Conservation (phyloP, 1,140 invertebrate species). For the Papilio helenus region DNA sequence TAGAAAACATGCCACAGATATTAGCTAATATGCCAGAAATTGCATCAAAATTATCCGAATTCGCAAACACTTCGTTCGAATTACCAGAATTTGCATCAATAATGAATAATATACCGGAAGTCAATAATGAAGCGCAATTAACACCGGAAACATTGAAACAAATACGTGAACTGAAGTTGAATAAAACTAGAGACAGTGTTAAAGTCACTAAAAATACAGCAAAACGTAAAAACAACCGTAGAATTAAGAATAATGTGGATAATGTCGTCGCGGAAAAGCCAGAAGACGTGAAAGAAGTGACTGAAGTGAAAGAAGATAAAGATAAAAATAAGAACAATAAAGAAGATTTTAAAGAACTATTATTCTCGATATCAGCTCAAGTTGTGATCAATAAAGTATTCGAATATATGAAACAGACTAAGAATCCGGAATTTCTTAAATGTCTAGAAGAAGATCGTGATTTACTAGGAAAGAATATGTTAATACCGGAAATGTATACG, state of each 20-base stretch:
- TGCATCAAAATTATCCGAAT: constrained; percentile 70
- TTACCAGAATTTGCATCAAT: constrained; percentile 74
- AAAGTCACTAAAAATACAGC: constrained; percentile 77
- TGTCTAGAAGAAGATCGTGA: constrained; percentile 65
- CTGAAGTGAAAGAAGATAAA: constrained; percentile 68
- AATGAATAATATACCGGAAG: constrained; percentile 69
- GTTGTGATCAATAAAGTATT: constrained; percentile 74
- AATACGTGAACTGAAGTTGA: constrained; percentile 73
- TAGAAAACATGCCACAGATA: constrained; percentile 78
- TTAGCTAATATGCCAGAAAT: constrained; percentile 77
- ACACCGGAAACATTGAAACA: constrained; percentile 78
- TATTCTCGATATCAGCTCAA: constrained; percentile 72
- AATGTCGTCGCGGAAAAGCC: constrained; percentile 58
- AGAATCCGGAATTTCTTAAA: constrained; percentile 64
- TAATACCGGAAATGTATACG: constrained; percentile 64
- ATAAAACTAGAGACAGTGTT: constrained; percentile 66
- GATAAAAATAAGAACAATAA: constrained; percentile 67
- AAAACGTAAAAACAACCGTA: constrained; percentile 71
- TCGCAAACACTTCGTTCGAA: constrained; percentile 69
- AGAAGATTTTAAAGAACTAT: constrained; percentile 69
- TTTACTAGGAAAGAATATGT: constrained; percentile 57
- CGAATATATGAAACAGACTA: constrained; percentile 71
- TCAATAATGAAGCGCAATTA: constrained; percentile 70
- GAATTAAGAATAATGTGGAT: constrained; percentile 59
- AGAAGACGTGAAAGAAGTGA: constrained; percentile 66